Base-by-base conservation (phyloP, 1,140 invertebrate species). In the Drosophila elegans region DNA sequence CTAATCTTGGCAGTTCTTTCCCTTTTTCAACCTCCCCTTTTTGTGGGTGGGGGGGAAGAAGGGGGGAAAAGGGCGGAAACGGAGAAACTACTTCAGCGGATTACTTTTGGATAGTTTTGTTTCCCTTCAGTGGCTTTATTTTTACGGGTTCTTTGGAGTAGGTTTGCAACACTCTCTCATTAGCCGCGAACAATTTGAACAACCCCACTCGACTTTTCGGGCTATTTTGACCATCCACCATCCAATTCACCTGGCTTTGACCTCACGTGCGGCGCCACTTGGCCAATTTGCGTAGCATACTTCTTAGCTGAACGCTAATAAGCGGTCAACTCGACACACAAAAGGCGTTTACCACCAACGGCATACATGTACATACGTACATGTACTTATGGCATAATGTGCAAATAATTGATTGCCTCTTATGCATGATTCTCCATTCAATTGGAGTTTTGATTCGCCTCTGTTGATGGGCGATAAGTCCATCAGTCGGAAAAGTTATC, bases 31-130 rank as follows among this genome's bases (percentile, higher is more conserved):
- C 38, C n/a, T 27, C 51, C 39, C 16, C 2, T 13, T 11, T 16
- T 16, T 53, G 3, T n/a, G 29, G 29, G 5, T 25, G 12, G 11
- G 25, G 25, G 46, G 38, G 1, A 21, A 21, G 16, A 21, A 21
- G 2, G 12, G 6, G 34, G 21, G 13, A 54, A 45, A 3, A 32
- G 36, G 32, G 64, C 55, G 6, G 51, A 71, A 89, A 88, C 84
- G 89, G 60, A 9, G 46, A 71, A 89, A 88, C 84, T 88, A 88
- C 83, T 88, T 89, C 86, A 55, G 67, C 84, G 79, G 80, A 88
- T 88, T 88, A 83, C 75, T 88, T 88, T 83, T 53, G 75, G 72
- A 89, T 83, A 83, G 71, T 77, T 78, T 78, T 75, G 67, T 79
- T 64, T 67, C 12, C 60, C 38, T 53, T 38, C 44, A 48, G 45